A percentile compares a stretch with the other conserved stretches of the same genome.
Conservation (phyloP, 92 coral and sea anemone genomes). For the Parazoanthus swiftii region DNA sequence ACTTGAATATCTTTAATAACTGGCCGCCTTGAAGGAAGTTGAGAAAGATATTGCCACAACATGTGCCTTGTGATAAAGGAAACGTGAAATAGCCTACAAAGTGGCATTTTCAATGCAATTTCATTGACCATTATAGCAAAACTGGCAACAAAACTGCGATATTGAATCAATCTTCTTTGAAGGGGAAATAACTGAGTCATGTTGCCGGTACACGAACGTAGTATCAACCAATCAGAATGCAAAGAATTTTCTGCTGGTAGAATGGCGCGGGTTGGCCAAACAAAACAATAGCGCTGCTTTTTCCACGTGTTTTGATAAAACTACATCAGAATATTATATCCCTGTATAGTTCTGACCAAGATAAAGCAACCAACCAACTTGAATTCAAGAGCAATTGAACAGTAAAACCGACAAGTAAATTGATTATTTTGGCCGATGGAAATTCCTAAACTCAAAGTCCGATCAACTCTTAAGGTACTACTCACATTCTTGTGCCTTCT, state of each 20-base stretch:
- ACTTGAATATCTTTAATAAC: too few relatives aligned
- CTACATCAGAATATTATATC: conserved; percentile 43
- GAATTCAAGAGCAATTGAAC: background rate
- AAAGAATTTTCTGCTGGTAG: conserved; percentile 12
- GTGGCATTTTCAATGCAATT: too few relatives aligned
- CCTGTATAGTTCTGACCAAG: background rate
- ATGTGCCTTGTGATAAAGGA: too few relatives aligned
- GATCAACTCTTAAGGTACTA: conserved; percentile 29
- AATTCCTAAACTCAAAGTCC: conserved; percentile 21
- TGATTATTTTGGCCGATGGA: background rate
- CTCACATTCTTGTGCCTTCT: conserved; percentile 47
- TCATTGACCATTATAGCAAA: too few relatives aligned
- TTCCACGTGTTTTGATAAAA: background rate
- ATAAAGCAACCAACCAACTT: background rate
- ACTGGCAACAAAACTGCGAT: too few relatives aligned
- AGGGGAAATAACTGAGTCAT: too few relatives aligned
- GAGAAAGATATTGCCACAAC: too few relatives aligned
- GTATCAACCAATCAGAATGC: conserved; percentile 12
- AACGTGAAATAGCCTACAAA: too few relatives aligned
- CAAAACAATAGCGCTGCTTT: background rate
- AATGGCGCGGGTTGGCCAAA: conserved; percentile 13
- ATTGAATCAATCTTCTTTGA: too few relatives aligned
- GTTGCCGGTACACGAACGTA: too few relatives aligned
- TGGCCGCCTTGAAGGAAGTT: too few relatives aligned
- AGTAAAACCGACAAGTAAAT: background rate